These are phyloP conservation scores for Vidua chalybeata DNA, from an alignment of 2,113 vertebrate genomes.

Conservation along the genomic window DNA sequence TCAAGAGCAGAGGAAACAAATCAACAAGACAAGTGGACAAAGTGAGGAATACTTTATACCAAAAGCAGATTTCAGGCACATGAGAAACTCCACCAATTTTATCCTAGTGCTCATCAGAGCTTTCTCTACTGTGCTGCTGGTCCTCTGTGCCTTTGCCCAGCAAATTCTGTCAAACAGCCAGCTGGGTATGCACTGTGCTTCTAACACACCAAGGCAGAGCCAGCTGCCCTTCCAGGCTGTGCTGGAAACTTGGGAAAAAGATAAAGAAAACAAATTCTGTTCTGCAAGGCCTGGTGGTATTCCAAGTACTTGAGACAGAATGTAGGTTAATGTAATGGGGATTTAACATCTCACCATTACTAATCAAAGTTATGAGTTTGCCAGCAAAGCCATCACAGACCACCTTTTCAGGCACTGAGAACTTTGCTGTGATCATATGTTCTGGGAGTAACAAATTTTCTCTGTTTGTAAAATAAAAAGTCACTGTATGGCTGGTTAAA, in stretches of 20 bases:
- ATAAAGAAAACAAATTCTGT: not conserved
- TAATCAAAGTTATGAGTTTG: conserved; percentile 1
- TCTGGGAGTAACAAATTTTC: not conserved
- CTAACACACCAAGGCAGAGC: not conserved
- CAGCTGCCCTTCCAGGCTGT: not conserved
- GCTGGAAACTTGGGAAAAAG: not conserved
- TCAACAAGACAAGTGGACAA: not conserved
- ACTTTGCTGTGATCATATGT: not conserved
- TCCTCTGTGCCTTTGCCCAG: not conserved
- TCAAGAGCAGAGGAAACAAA: not conserved
- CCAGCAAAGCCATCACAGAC: conserved; percentile 2
- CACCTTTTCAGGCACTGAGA: not conserved
- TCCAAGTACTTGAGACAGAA: not conserved
- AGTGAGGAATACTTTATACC: not conserved
- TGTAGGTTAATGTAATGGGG: not conserved
- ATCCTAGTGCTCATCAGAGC: not conserved
- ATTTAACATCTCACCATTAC: conserved; percentile 6
- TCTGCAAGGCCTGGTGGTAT: not conserved
- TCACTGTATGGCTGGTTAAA: not conserved
- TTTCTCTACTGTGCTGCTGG: not conserved
- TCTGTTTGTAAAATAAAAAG: not conserved
- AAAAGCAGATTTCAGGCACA: not conserved
- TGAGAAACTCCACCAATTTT: not conserved
- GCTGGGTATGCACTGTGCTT: accelerated
- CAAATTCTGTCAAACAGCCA: not conserved